Evolutionary conservation across 2,888 invertebrate species (phyloP).

Genomic region (Malthinus flaveolus): DNA sequence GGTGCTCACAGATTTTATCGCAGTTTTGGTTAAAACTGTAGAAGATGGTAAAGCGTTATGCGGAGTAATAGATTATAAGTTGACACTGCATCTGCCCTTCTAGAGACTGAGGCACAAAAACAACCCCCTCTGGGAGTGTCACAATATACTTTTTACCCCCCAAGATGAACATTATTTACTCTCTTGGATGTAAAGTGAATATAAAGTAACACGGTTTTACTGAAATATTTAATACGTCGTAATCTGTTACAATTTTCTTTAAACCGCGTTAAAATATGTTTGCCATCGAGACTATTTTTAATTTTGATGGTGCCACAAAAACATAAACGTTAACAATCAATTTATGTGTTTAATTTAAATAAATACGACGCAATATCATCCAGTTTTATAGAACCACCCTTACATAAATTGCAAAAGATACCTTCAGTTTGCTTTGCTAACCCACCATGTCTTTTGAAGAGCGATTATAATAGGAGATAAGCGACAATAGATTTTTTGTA

Average conservation of each 20-base stretch:
- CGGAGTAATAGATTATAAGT: conserved; percentile 41
- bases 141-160: conserved; percentile 52
- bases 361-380: conserved; percentile 1
- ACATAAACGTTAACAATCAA: background rate
- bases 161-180: conserved; percentile 43
- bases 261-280: too few species aligned
- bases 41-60: conserved; percentile 38
- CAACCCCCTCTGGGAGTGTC: conserved; percentile 49
- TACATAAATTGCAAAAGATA: conserved; percentile 6
- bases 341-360: conserved; percentile 1
- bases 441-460: conserved; percentile 6
- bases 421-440: conserved; percentile 5
- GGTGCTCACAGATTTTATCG: conserved; percentile 22
- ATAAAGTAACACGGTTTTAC: conserved; percentile 33
- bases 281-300: background rate
- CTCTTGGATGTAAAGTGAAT: conserved; percentile 48
- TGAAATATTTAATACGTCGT: conserved; percentile 8
- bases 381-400: too few species aligned
- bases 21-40: conserved; percentile 22
- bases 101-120: conserved; percentile 31
- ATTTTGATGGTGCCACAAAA: background rate
- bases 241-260: background rate
- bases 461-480: conserved; percentile 19
- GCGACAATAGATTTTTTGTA: conserved; percentile 27
- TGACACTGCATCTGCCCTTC: conserved; percentile 45